These are phyloP conservation scores for Cyrtodaria siliqua DNA, from an alignment of 2,888 invertebrate genomes.

Conservation along the genomic window DNA sequence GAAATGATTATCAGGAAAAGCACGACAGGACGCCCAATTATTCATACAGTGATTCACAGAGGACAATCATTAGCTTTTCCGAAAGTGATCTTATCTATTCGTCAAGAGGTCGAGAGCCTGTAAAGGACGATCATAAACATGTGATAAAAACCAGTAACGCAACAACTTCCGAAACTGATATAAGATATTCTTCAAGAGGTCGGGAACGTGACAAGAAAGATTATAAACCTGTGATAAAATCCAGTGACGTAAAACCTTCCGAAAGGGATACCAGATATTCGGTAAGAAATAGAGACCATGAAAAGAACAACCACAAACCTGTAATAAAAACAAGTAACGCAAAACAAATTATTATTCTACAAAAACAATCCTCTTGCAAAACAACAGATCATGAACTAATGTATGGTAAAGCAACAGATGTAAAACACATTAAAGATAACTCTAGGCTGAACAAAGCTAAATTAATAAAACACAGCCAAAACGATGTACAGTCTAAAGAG, in stretches of 20 bases:
- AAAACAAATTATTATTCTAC: slow-evolving; percentile 13
- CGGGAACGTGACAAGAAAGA: neutral
- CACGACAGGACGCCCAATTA: too few species aligned
- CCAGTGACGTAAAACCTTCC: too few species aligned
- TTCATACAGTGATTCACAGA: too few species aligned
- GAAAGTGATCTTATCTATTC: slow-evolving; percentile 7
- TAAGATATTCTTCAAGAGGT: slow-evolving; percentile 6
- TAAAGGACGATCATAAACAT: neutral
- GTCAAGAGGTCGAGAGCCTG: neutral
- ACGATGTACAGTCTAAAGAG: too few species aligned
- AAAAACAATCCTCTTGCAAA: neutral
- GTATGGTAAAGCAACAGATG: too few species aligned
- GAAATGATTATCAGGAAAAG: too few species aligned
- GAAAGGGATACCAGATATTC: slow-evolving; percentile 5
- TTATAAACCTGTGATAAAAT: too few species aligned
- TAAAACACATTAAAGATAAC: too few species aligned
- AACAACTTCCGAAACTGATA: slow-evolving; percentile 2
- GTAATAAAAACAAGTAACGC: neutral
- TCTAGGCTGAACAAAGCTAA: too few species aligned
- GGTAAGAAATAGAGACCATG: neutral
- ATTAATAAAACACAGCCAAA: too few species aligned
- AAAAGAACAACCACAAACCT: neutral
- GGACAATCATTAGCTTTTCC: slow-evolving; percentile 4
- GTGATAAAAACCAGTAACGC: neutral
- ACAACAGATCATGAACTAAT: neutral